Evolutionary conservation across 1,140 invertebrate species (phyloP), one percentile per base, ranked within the genome.

Genomic region (Pectinophora gossypiella): DNA sequence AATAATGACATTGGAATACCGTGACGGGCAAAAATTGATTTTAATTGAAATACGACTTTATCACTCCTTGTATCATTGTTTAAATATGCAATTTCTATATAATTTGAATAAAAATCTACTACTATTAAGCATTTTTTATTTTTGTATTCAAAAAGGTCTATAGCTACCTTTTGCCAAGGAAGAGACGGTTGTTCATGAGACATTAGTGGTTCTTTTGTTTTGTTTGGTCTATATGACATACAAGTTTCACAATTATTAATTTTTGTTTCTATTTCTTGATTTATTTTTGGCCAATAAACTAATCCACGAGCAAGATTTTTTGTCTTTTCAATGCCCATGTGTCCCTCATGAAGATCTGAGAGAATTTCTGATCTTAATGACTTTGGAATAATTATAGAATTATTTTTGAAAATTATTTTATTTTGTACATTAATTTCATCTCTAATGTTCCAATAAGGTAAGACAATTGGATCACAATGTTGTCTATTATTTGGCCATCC

Each of bases 241-340:
- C 88, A 89, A 32, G 54, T 63, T 40, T 61, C 36, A 72, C 88
- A 89, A 51, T 70, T 72, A 18, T 50, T 47, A 15, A 89, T 62
- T 13, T 72, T 56, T 44, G 85, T 61, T 71, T 76, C 70, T 22
- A 90, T 87, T 42, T 90, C 68, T 38, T 75, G 74, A 32, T 63
- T 63, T 54, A 89, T 86, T 27, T 67, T 72, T 13, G 83, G 81
- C 83, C 84, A 89, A 58, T 61, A 89, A 32, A 89, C 59, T 35
- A 69, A 51, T 50, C 85, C 65, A 55, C 72, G 64, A 18, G 87
- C 81, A 63, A 54, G 19, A 51, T 45, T 55, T 74, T n/a, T n/a
- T 90, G 88, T 13, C 67, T 71, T 46, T 63, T 75, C 58, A 82
- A 83, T 42, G 78, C 78, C 48, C 78, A 66, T 83, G 32, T 40